Evolutionary conservation across 2,113 vertebrate species (phyloP).

Genomic region (Merops nubicus): DNA sequence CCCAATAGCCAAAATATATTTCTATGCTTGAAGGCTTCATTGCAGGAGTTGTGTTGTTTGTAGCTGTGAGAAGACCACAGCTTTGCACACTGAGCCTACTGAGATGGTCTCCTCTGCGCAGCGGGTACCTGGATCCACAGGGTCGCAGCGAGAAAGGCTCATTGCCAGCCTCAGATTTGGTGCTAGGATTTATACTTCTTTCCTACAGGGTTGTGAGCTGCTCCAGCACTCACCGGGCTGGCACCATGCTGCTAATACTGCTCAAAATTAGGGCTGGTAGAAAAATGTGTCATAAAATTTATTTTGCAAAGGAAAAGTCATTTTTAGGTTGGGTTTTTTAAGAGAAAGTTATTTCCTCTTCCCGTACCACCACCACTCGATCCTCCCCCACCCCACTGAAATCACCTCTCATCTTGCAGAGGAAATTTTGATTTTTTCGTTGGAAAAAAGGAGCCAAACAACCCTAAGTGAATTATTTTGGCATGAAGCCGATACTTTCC

Average conservation of each 20-base stretch:
- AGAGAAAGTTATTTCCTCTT: not conserved
- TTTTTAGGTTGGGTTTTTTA: not conserved
- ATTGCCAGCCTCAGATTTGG: not conserved
- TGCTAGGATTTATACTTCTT: not conserved
- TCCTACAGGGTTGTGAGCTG: not conserved
- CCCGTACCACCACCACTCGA: not conserved
- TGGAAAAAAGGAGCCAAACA: not conserved
- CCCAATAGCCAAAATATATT: not conserved
- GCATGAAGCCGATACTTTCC: not conserved
- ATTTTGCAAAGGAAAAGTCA: not conserved
- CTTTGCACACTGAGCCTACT: not conserved
- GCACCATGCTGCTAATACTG: not conserved
- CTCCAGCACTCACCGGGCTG: not conserved
- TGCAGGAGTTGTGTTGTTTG: not conserved
- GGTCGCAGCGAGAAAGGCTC: not conserved
- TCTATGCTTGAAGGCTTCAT: not conserved
- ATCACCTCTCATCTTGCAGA: not conserved
- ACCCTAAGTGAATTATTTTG: not conserved
- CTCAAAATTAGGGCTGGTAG: not conserved
- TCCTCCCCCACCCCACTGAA: not conserved
- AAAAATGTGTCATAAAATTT: not conserved
- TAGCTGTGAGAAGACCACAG: rapidly evolving
- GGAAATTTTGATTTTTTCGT: slow-evolving; percentile 28
- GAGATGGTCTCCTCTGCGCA: not conserved
- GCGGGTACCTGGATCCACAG: no score